Base-by-base conservation (phyloP, 2,888 invertebrate species). In the Camponotus fellah region DNA sequence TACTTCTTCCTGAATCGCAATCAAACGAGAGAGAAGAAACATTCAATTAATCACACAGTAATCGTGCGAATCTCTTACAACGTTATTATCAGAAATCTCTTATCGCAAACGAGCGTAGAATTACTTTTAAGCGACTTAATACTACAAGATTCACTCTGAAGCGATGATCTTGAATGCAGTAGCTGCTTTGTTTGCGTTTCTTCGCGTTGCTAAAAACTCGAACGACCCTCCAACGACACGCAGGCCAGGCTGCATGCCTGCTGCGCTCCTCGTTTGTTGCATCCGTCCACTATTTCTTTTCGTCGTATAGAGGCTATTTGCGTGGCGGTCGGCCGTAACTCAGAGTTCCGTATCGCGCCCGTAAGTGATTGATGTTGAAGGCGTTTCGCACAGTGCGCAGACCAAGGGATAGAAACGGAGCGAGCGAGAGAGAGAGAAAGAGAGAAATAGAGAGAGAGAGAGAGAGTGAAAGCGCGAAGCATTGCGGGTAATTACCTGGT, bases 361-460 rank as follows among this genome's bases (percentile, higher is more conserved):
- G 76, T 81, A 83, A 84, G 88, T 89, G 91, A 92, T 91, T 85
- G 89, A 91, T 90, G 91, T 88, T 79, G 83, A 85, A 89, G 88
- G 89, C 85, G 86, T 88, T 89, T 85, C 86, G 80, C 72, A 37
- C 60, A 77, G 71, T 85, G 80, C 72, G 43, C 62, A 77, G 68
- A 77, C 77, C 76, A 49, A 46, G 37, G 32, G 21, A 6, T n/a
- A 71, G 62, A 43, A 26, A n/a, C 26, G 26, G 26, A 26, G 26
- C 26, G 43, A 8, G 9, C n/a, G n/a, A 21, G 49, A 46, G 43
- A 72, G 65, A 58, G 62, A 34, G 43, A 71, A 37, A 17, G 9
- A 14, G 9, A 14, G 34, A 64, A 43, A 14, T 21, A 65, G 49
- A 21, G 21, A 21, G 5, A 6, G 34, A n/a, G 17, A 4, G 32